Evolutionary conservation across 2,797 vertebrate genomes (phyloP), one percentile per base, ranked within the genome.

Genomic region (Acrossocheilus fasciatus): DNA sequence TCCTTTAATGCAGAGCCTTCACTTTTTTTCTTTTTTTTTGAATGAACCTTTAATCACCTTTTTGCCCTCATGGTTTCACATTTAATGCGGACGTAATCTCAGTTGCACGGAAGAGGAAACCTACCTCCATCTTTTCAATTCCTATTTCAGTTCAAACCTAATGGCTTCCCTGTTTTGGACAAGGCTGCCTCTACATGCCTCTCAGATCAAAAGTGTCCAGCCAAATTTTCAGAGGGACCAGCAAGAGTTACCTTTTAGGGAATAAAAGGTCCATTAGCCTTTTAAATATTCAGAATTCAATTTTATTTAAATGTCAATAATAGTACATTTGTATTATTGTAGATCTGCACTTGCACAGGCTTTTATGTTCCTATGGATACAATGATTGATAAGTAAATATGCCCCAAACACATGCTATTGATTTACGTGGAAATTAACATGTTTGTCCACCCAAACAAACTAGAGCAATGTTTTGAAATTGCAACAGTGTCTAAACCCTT

Each of bases 211-310:
- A 93, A 94, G 94, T 94, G 92, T 95, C 26, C 88, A 81, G 94
- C 94, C 94, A 95, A 95, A 95, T 92, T 94, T 94, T 95, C 92
- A 93, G 91, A 93, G 92, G 88, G 91, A 95, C 93, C 92, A 93
- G 93, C 95, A 39, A 9, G 11, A 18, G 17, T 69, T 20, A 69
- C 1, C 34, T 69, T 69, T 69, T 39, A 64, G 66, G 39, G 8
- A 20, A 39, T 17, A 36, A 66, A 30, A 15, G 26, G 14, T 15
- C 23, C 3, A 2, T 15, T 59, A 59, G 4, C 5, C 12, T 26
- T 59, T n/a, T 9, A 45, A 0, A 17, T 78, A 26, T 78, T 78
- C 20, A 54, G 75, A 54, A 76, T 76, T 76, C 4, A 12, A 3
- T 18, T 34, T 18, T 50, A 47, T 18, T 69, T 1, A 23, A 23